Conservation (phyloP, 2,113 vertebrate species). For the Hoplias malabaricus region DNA sequence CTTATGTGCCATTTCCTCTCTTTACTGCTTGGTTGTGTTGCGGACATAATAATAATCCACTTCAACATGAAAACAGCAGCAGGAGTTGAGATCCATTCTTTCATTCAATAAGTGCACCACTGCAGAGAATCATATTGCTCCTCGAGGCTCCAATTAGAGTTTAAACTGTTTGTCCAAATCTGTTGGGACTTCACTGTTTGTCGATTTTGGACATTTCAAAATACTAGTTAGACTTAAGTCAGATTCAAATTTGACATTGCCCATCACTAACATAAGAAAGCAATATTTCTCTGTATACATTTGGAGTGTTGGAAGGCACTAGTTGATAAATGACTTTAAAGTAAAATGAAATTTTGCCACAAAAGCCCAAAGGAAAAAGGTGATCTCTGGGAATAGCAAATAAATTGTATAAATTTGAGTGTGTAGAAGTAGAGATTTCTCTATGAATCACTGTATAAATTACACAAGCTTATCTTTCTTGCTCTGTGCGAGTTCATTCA, state of each 20-base stretch:
- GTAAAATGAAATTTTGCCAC: background rate
- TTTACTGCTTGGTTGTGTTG: constrained; percentile 14
- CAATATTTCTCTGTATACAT: background rate
- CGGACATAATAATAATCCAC: constrained; percentile 26
- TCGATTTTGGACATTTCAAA: background rate
- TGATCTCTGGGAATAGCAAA: too few species aligned
- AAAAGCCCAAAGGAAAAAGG: too few species aligned
- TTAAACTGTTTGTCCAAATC: background rate
- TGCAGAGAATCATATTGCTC: constrained; percentile 34
- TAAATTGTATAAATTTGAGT: too few species aligned
- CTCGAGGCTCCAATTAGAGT: constrained; percentile 34
- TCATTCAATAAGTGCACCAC: constrained; percentile 10
- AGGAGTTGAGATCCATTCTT: background rate
- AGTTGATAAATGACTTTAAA: too few species aligned
- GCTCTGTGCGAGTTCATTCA: too few species aligned
- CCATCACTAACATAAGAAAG: background rate
- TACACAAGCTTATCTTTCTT: too few species aligned
- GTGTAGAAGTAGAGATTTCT: too few species aligned
- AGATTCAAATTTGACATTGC: background rate
- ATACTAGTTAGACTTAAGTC: background rate
- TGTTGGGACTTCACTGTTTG: background rate
- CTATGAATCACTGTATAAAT: too few species aligned
- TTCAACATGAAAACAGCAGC: background rate
- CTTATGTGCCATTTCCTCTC: background rate
- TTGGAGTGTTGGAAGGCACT: background rate